Percentiles rank a stretch among this genome's conserved stretches.
Conservation (phyloP, 37 sponge, comb jelly and placozoan species). For the Aplysina aerophoba region DNA sequence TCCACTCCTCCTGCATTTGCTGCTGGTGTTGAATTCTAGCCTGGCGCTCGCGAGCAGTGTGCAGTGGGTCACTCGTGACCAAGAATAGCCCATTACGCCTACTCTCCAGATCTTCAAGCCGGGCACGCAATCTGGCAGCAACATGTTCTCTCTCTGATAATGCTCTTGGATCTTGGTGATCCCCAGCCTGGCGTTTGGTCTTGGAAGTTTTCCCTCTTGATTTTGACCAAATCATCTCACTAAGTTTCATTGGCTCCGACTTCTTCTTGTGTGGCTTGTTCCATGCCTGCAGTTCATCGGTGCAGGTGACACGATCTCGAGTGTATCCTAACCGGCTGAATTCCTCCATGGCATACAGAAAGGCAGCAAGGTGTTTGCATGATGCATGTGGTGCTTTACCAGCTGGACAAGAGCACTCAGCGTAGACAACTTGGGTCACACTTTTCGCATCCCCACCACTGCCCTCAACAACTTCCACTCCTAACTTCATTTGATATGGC, state of each 20-base stretch:
- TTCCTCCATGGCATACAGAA: slow-evolving; percentile 25
- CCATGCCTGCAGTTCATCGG: slow-evolving; percentile 5
- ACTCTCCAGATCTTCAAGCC: neutral
- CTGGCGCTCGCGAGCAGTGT: neutral
- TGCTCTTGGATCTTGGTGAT: slow-evolving; percentile 24
- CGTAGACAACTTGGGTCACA: slow-evolving; percentile 20
- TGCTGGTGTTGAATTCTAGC: neutral
- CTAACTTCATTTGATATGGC: slow-evolving; percentile 5
- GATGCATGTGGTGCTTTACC: slow-evolving; percentile 25
- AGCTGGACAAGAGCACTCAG: slow-evolving; percentile 27
- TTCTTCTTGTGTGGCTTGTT: slow-evolving; percentile 20
- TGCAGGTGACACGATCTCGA: slow-evolving; percentile 10
- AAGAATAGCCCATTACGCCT: slow-evolving; percentile 24
- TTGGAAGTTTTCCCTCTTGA: neutral
- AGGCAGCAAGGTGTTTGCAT: slow-evolving; percentile 37
- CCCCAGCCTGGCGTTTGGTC: neutral
- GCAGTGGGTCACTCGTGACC: slow-evolving; percentile 17
- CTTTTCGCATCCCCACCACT: neutral
- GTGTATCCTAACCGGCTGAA: slow-evolving; percentile 22
- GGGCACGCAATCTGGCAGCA: neutral
- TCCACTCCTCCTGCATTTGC: slow-evolving; percentile 30
- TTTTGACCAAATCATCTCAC: neutral
- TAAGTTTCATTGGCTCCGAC: slow-evolving; percentile 14
- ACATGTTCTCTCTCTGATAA: neutral
- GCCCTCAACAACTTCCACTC: slow-evolving; percentile 17